Evolutionary conservation across 2,888 invertebrate species (phyloP).

Genomic region (Julus scandinavius): DNA sequence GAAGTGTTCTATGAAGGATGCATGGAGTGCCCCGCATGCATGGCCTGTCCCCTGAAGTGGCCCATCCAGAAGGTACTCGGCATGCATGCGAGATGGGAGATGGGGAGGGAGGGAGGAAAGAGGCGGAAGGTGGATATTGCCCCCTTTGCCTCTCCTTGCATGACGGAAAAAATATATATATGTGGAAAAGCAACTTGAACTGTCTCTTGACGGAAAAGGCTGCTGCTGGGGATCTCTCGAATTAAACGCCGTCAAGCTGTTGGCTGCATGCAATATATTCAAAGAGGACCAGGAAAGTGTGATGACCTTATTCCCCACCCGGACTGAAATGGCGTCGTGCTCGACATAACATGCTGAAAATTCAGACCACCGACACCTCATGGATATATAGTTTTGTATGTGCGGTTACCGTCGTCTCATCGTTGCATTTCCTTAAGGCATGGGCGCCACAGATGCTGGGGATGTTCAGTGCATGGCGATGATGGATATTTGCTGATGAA

Average conservation of each 20-base stretch:
- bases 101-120: neutral
- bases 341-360: neutral
- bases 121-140: neutral
- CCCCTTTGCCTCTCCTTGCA: neutral
- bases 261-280: neutral
- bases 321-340: neutral
- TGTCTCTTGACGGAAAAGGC: neutral
- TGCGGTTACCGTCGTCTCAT: too few species aligned
- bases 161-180: neutral
- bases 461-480: too few species aligned
- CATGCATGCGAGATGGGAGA: neutral
- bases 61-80: conserved; percentile 25
- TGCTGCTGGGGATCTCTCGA: neutral
- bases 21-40: conserved; percentile 27
- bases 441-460: too few species aligned
- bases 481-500: too few species aligned
- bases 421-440: too few species aligned
- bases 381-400: too few species aligned
- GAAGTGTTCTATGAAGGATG: conserved; percentile 15
- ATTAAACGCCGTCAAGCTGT: neutral
- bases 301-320: neutral
- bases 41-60: conserved; percentile 33
- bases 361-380: too few species aligned
- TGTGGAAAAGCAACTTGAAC: neutral
- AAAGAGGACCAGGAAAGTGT: neutral